Evolutionary conservation across 2,888 invertebrate species (phyloP).

Genomic region (Julus scanicus): DNA sequence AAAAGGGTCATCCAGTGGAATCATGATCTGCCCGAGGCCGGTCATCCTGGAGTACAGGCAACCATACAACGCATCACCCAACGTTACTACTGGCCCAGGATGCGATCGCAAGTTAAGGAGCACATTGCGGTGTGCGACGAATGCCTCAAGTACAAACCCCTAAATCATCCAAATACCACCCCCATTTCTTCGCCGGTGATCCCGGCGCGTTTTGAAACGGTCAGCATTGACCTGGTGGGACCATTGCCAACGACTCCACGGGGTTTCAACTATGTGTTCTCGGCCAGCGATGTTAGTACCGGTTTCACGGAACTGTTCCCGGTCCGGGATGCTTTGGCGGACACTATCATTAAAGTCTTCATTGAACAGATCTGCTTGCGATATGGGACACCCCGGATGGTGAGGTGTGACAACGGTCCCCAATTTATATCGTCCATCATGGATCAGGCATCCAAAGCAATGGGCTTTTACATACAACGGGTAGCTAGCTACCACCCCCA

Average conservation of each 20-base stretch:
- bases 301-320: slow-evolving; percentile 56
- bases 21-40: no score
- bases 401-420: neutral
- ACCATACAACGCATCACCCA: no score
- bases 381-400: slow-evolving; percentile 49
- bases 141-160: slow-evolving; percentile 51
- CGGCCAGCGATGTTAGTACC: slow-evolving; percentile 52
- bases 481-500: slow-evolving; percentile 53
- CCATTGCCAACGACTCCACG: no score
- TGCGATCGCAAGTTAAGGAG: no score
- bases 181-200: neutral
- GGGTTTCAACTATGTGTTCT: no score
- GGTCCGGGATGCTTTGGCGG: slow-evolving; percentile 43
- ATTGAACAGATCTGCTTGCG: slow-evolving; percentile 51
- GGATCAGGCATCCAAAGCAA: neutral
- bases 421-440: neutral
- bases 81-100: no score
- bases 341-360: neutral
- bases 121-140: slow-evolving; percentile 1
- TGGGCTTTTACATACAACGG: slow-evolving; percentile 46
- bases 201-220: no score
- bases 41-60: no score
- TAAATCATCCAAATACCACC: neutral
- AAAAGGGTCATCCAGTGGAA: slow-evolving; percentile 12
- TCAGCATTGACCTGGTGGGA: no score